These are phyloP conservation scores for Platalea minor DNA, from an alignment of 2,797 vertebrate species.

Conservation along the genomic window DNA sequence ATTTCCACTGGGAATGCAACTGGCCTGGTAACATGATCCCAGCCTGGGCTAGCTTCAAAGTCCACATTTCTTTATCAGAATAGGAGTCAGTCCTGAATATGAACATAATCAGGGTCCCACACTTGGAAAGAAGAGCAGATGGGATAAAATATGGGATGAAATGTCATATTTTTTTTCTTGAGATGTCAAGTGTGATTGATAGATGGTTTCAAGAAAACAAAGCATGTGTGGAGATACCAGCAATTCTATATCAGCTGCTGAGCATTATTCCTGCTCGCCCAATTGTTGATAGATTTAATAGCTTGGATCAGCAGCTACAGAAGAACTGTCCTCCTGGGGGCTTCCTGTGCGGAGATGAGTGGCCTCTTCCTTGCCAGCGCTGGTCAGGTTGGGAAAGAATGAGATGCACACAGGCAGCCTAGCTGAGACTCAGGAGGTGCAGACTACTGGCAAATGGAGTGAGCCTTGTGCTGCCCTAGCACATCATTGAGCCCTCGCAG, in stretches of 20 bases:
- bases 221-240: not conserved
- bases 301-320: not conserved
- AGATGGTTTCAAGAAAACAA: not conserved
- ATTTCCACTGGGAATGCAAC: constrained; percentile 67
- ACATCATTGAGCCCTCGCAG: not conserved
- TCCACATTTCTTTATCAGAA: not conserved
- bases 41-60: not conserved
- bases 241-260: not conserved
- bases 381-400: not conserved
- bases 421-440: not conserved
- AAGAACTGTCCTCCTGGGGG: not conserved
- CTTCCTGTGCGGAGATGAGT: accelerated
- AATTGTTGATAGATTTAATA: not conserved
- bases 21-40: constrained; percentile 32
- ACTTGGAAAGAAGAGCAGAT: not conserved
- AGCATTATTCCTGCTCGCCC: not conserved
- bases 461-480: not conserved
- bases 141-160: not conserved
- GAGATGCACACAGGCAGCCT: not conserved
- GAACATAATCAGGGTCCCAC: not conserved
- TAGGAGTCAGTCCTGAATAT: not conserved
- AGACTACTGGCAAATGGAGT: not conserved
- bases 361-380: not conserved
- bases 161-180: not conserved
- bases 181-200: not conserved